Evolutionary conservation across 2,888 invertebrate genomes (phyloP).

Genomic region (Ametastegia equiseti): DNA sequence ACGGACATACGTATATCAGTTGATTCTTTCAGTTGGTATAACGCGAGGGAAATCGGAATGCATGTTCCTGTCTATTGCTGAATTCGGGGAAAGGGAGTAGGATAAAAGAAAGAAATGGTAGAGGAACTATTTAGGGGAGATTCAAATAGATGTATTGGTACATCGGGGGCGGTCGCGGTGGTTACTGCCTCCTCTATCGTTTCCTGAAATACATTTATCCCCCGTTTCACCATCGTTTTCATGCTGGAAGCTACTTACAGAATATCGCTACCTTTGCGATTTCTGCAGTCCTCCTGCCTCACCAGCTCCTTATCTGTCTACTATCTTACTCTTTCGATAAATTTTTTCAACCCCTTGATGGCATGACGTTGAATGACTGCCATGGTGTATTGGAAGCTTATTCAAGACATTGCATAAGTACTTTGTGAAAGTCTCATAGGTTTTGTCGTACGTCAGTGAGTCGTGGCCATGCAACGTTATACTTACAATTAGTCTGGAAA

Average conservation of each 20-base stretch:
- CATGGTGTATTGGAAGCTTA: neutral
- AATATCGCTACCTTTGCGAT: neutral
- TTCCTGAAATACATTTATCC: constrained; percentile 24
- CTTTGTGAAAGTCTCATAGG: no score
- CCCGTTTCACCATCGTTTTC: neutral
- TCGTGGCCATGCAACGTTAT: no score
- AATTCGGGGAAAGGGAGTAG: neutral
- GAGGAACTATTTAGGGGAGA: constrained; percentile 20
- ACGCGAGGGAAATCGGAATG: constrained; percentile 14
- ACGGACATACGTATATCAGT: neutral
- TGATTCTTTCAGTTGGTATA: neutral
- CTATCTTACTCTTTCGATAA: neutral
- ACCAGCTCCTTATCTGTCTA: neutral
- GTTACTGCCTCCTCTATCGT: constrained; percentile 34
- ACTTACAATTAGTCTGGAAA: no score
- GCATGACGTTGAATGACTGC: neutral
- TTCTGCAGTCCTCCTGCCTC: neutral
- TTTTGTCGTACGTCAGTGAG: no score
- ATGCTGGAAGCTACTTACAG: neutral
- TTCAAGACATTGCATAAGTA: no score
- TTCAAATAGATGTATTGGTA: constrained; percentile 26
- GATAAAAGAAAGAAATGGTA: neutral
- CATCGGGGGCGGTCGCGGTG: neutral
- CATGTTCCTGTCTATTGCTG: neutral
- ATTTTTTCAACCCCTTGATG: neutral